Evolutionary conservation across 2,113 vertebrate genomes (phyloP).

Genomic region (Xyliphius kryptos): DNA sequence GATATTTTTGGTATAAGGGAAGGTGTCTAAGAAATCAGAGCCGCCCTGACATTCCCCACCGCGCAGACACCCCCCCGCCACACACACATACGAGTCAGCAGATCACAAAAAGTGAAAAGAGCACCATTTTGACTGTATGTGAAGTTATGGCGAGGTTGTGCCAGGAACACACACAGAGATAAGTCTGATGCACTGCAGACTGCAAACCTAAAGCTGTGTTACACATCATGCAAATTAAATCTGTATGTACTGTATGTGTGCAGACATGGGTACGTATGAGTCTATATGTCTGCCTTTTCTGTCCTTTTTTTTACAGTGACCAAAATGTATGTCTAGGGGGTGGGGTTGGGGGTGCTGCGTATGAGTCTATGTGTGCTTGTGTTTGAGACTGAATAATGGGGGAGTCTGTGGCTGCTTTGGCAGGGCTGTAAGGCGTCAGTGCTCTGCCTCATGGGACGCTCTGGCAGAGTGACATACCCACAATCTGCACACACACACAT

Average conservation of each 20-base stretch:
- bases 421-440: constrained; percentile 47
- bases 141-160: constrained; percentile 32
- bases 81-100: constrained; percentile 26
- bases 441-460: constrained; percentile 47
- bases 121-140: constrained; percentile 50
- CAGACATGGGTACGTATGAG: too few species aligned
- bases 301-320: constrained; percentile 54
- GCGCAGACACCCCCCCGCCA: too few species aligned
- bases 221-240: constrained; percentile 16
- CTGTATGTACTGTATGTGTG: constrained; percentile 3
- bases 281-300: too few species aligned
- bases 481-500: constrained; percentile 39
- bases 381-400: background rate
- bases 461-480: constrained; percentile 47
- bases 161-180: constrained; percentile 33
- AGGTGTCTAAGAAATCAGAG: too few species aligned
- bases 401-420: constrained; percentile 47
- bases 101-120: constrained; percentile 52
- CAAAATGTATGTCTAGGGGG: too few species aligned
- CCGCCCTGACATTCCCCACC: too few species aligned
- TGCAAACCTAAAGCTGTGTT: constrained; percentile 13
- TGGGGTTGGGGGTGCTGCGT: too few species aligned
- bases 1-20: too few species aligned
- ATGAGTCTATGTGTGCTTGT: background rate
- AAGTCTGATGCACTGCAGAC: constrained; percentile 27